Percentiles rank a stretch among this genome's conserved stretches.
Evolutionary conservation across 2,888 invertebrate species (phyloP).

Genomic region (Smittia sp.): DNA sequence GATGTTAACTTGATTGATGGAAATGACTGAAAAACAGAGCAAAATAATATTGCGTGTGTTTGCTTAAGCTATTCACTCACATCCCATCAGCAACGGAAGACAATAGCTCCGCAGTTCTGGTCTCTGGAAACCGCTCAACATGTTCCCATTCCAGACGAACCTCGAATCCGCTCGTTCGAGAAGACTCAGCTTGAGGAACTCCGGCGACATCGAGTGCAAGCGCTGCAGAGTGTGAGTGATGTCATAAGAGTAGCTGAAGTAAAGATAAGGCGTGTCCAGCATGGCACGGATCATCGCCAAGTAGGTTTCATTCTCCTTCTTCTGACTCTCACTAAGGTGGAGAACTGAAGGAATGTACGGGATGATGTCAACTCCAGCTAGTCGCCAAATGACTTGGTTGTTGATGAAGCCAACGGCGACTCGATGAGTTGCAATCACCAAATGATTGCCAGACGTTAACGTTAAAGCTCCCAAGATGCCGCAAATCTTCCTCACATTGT

Average conservation of each 20-base stretch:
- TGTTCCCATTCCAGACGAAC: conserved; percentile 90
- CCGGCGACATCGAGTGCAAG: conserved; percentile 76
- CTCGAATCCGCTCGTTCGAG: conserved; percentile 77
- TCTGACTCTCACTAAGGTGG: conserved; percentile 81
- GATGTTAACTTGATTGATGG: conserved; percentile 74
- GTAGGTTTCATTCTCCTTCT: conserved; percentile 79
- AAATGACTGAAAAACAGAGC: conserved; percentile 59
- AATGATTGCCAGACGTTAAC: conserved; percentile 79
- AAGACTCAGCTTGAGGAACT: conserved; percentile 69
- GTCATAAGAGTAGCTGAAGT: conserved; percentile 93
- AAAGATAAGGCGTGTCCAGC: conserved; percentile 80
- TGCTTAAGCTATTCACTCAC: no score
- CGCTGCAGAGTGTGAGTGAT: conserved; percentile 88
- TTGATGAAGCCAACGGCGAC: conserved; percentile 75
- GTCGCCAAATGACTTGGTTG: conserved; percentile 73
- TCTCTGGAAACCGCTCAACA: conserved; percentile 73
- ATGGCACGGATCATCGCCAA: conserved; percentile 80
- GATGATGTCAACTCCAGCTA: conserved; percentile 77
- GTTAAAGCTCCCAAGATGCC: conserved; percentile 85
- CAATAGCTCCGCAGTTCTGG: conserved; percentile 75
- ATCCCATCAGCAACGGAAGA: conserved; percentile 89
- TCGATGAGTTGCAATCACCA: conserved; percentile 84
- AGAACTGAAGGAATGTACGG: conserved; percentile 81
- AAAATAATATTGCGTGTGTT: no score
- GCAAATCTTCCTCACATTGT: conserved; percentile 68